phyloP scores from a whole-genome alignment of 1,140 invertebrate genomes.

The Diorhabda elongata region DNA sequence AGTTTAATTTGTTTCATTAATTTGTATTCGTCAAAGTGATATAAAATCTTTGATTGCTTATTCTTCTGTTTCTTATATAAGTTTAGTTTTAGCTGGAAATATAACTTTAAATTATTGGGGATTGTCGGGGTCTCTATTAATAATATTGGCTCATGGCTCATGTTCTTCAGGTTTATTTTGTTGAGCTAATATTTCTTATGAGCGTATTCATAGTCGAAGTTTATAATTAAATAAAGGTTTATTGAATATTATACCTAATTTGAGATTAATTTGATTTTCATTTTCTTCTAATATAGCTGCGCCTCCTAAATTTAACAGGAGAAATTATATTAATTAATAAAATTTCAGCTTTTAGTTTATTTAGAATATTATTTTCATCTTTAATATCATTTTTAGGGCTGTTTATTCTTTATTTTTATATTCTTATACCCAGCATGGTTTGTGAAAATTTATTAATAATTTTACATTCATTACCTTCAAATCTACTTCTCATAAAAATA shows the following conservation, averaged over 20 bases:
- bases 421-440: too few relatives aligned
- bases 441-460: too few relatives aligned
- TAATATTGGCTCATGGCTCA: slow-evolving; percentile 62
- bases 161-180: slow-evolving; percentile 66
- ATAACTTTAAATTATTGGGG: slow-evolving; percentile 50
- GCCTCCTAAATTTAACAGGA: slow-evolving; percentile 51
- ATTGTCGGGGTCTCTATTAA: slow-evolving; percentile 49
- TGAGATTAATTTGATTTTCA: slow-evolving; percentile 59
- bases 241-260: slow-evolving; percentile 49
- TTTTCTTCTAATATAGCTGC: slow-evolving; percentile 50
- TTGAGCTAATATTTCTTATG: slow-evolving; percentile 63
- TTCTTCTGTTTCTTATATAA: slow-evolving; percentile 60
- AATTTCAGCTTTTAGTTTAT: too few relatives aligned
- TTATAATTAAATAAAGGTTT: slow-evolving; percentile 50
- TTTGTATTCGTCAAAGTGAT: slow-evolving; percentile 59
- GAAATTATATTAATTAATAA: too few relatives aligned
- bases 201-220: slow-evolving; percentile 49
- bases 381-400: too few relatives aligned
- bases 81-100: slow-evolving; percentile 50
- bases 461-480: too few relatives aligned
- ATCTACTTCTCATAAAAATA: too few relatives aligned
- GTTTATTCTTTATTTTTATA: too few relatives aligned
- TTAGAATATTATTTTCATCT: too few relatives aligned
- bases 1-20: slow-evolving; percentile 47
- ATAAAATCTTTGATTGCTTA: slow-evolving; percentile 61